Evolutionary conservation across 2,113 vertebrate species (phyloP), one percentile per base, ranked within the genome.

Genomic region (Atlantisia rogersi): DNA sequence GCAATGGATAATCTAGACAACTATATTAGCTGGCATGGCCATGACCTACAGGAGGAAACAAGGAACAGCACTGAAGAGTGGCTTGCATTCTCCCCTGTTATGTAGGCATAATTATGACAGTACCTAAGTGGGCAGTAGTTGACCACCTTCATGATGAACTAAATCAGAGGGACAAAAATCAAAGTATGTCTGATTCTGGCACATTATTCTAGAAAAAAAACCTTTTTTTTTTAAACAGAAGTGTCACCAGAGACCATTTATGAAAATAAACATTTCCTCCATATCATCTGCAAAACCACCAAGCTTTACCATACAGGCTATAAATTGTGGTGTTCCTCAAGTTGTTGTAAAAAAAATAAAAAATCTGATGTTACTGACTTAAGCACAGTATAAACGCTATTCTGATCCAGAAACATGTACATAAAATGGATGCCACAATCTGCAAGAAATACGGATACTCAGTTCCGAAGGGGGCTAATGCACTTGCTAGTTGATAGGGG

Each of bases 161-260:
- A 60, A 7, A 42, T 0, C 20, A 11, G 15, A 67, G 40, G 11
- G 6, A 63, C 3, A 58, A 64, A 82, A 26, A 1, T 0, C 7
- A 48, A 65, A 75, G 59, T 14, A 46, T 18, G 32, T 19, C 15
- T 25, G 17, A 73, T 42, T 26, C 44, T 4, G 19, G 9, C 40
- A 56, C 8, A 62, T 32, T n/a, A 29, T 6, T 25, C 17, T 24
- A 71, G 39, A 76, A 78, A 75, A 60, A 4, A 8, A 7, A 35
- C 35, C 35, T 7, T 35, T 35, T 35, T 31, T 37, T 5, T 62
- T 69, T 81, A 6, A 32, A 48, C 15, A n/a, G 6, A 13, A 73
- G 11, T 42, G 71, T 78, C 5, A 78, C 1, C 31, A 16, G 10
- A 67, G 28, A 65, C 53, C 15, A 12, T 48, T 37, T 64, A 37